Base-by-base conservation (phyloP, 2,797 vertebrate genomes). In the Pteropus rufus region DNA sequence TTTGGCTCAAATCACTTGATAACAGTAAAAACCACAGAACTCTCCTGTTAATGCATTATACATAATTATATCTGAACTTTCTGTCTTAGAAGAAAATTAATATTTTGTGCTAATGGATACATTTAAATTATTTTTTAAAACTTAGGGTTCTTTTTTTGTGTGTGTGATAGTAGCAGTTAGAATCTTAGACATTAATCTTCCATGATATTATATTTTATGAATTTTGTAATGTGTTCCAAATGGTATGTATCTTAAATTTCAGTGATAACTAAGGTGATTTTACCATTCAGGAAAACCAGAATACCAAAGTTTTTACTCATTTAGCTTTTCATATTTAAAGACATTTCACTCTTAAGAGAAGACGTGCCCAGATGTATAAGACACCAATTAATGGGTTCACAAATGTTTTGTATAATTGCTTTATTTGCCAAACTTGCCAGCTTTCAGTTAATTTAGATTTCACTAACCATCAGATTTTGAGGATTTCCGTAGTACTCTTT, bases 11-110 rank as follows among this genome's bases (percentile, higher is more conserved):
- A 72, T 96, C 60, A 87, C 56, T 65, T 86, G 62, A 95, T 86
- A 75, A 76, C 34, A 76, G 70, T 91, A 93, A 96, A 93, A 93
- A 80, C 86, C 91, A 70, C 16, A 62, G 36, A 89, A 87, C 67
- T 88, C 79, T 79, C 67, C 88, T 69, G n/a, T 94, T 91, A 94
- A 92, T 94, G 75, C 72, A 89, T 90, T 94, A 64, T 58, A 77
- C 31, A 94, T 93, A 89, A 94, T 96, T 95, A 95, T 84, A 89
- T 80, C 89, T 96, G 93, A 96, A 96, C 94, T 96, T 96, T 92
- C 69, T 83, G 87, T 77, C 80, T 70, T 72, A 31, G 29, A 41
- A 84, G 89, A 88, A 95, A 95, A 94, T 97, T 91, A 65, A 96
- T 95, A 83, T 91, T 89, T 95, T 92, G 70, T 92, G 52, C 89